Evolutionary conservation across 1,140 invertebrate species (phyloP).

Genomic region (Procambarus virginalis): DNA sequence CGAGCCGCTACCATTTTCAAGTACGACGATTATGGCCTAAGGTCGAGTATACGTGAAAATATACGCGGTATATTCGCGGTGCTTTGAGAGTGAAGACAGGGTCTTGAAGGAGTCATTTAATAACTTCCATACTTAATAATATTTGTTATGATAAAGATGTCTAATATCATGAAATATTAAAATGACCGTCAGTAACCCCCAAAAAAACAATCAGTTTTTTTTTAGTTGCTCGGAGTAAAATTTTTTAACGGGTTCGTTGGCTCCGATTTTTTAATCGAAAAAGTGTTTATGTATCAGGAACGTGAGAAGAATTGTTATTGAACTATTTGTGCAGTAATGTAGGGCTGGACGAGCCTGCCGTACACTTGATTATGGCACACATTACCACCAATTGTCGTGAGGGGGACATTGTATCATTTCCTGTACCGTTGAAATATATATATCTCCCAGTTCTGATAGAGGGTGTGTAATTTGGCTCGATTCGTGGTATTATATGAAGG

Average conservation of each 20-base stretch:
- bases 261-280: not conserved
- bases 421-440: slow-evolving; percentile 39
- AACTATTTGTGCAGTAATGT: slow-evolving; percentile 40
- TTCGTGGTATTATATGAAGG: slow-evolving; percentile 19
- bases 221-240: not conserved
- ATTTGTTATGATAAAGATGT: too few species aligned
- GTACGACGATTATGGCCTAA: too few species aligned
- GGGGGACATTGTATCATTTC: slow-evolving; percentile 33
- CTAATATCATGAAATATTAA: too few species aligned
- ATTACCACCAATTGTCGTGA: slow-evolving; percentile 21
- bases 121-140: too few species aligned
- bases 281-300: slow-evolving; percentile 7
- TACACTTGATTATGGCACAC: slow-evolving; percentile 8
- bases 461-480: slow-evolving; percentile 30
- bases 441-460: slow-evolving; percentile 29
- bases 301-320: slow-evolving; percentile 43
- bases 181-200: too few species aligned
- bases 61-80: too few species aligned
- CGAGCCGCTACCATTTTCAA: too few species aligned
- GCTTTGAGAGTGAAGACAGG: too few species aligned
- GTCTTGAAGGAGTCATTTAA: too few species aligned
- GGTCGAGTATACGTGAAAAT: too few species aligned
- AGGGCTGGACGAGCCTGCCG: not conserved
- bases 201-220: not conserved
- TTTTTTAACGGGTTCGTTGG: not conserved